Percentiles rank a stretch among this genome's conserved stretches.
Evolutionary conservation across 1,140 invertebrate species (phyloP).

Genomic region (Apocrypta bakeri): DNA sequence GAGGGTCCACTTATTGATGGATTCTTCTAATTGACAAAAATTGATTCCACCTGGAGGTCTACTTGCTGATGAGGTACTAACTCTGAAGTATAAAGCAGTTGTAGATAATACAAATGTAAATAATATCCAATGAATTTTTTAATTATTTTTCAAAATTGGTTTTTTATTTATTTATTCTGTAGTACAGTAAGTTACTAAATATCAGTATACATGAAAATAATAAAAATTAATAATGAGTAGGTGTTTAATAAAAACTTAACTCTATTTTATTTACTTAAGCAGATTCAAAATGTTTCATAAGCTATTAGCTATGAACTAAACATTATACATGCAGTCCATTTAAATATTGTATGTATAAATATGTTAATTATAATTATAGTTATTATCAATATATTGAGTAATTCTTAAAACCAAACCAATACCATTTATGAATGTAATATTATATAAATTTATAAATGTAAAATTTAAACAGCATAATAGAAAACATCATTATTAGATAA

Average conservation of each 20-base stretch:
- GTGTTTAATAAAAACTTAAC: too few species aligned
- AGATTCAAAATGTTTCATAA: too few species aligned
- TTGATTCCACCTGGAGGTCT: constrained; percentile 79
- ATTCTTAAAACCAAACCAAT: background rate
- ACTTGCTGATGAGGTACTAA: constrained; percentile 69
- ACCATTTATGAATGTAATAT: background rate
- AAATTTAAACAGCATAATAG: background rate
- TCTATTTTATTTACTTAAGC: too few species aligned
- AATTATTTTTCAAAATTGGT: background rate
- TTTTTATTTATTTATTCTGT: constrained; percentile 1
- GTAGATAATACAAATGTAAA: constrained; percentile 41
- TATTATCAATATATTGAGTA: background rate
- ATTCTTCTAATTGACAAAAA: constrained; percentile 93
- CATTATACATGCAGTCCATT: background rate
- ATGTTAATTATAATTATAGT: background rate
- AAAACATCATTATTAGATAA: background rate
- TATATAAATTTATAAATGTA: background rate
- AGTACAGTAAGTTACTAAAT: background rate
- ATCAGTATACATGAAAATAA: background rate
- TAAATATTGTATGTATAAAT: background rate
- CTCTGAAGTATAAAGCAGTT: constrained; percentile 58
- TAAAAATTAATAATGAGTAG: too few species aligned
- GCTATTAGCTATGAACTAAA: background rate
- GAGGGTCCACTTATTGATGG: constrained; percentile 96
- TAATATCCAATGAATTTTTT: background rate